Base-by-base conservation (phyloP, 2,113 vertebrate species). In the Amazona vittata region DNA sequence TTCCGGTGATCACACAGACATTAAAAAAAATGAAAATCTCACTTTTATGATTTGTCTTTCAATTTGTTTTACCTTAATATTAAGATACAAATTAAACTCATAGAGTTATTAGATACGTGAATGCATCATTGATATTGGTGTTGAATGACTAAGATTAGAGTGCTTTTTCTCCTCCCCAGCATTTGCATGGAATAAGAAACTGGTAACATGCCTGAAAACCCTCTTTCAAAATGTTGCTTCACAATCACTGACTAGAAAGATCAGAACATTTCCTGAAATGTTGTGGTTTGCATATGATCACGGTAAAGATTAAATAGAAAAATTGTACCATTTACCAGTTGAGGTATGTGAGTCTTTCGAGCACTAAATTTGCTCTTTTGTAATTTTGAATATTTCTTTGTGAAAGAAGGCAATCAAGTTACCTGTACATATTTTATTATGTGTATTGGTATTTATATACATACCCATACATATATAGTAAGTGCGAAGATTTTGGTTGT, bases 221-320 rank as follows among this genome's bases (percentile, higher is more conserved):
- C 16, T 81, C 73, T 55, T 71, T 75, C 53, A 77, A 84, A 93
- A 69, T 57, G 47, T 90, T 80, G 12, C 57, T 92, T 92, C 60
- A 68, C 60, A 74, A 74, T 86, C 68, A 64, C 50, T 86, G 84
- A 94, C 76, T 92, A 93, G 77, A 86, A 83, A 94, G 82, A 97
- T 55, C 53, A 88, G 86, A 86, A 88, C 26, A 81, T 84, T 95
- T 93, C 55, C 86, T 89, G 91, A 85, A 96, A 74, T 69, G 21
- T 46, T 90, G 65, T 79, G 73, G 84, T 94, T 94, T 92, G 83
- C 43, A 80, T 91, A 93, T 94, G 77, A 89, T 93, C 93, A 96
- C 26, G 26, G 64, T 63, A 78, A 95, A 97, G 59, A 97, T 87
- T 57, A 97, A 88, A 81, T 31, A 55, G 62, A 83, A 87, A 91